Conservation (phyloP, 1,140 invertebrate species). For the Drosophila sulfurigaster region DNA sequence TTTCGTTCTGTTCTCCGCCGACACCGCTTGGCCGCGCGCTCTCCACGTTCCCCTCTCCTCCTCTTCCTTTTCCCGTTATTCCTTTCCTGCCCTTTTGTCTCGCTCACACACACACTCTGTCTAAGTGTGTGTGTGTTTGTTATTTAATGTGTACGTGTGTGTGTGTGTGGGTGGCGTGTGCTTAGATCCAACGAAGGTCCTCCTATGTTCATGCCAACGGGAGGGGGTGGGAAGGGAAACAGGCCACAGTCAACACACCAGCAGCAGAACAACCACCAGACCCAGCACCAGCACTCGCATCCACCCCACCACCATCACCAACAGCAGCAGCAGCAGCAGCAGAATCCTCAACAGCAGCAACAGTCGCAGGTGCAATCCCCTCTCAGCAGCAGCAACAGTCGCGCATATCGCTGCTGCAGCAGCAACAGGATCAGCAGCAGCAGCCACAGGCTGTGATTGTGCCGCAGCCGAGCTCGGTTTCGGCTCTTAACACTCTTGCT, state of each 20-base stretch:
- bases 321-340: constrained; percentile 41
- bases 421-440: constrained; percentile 36
- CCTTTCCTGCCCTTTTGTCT: constrained; percentile 8
- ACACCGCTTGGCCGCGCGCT: constrained; percentile 28
- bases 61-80: not conserved
- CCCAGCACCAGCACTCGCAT: constrained; percentile 62
- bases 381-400: constrained; percentile 23
- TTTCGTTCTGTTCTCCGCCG: constrained; percentile 57
- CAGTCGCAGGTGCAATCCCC: constrained; percentile 29
- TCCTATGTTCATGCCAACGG: constrained; percentile 83
- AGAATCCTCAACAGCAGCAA: constrained; percentile 32
- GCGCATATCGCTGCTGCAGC: constrained; percentile 28
- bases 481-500: constrained; percentile 36
- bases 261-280: constrained; percentile 63
- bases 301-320: constrained; percentile 63
- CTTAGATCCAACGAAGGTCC: constrained; percentile 80
- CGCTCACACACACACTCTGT: constrained; percentile 13
- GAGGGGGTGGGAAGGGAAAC: constrained; percentile 84
- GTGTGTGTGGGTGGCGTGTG: constrained; percentile 44
- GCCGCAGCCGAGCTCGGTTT: constrained; percentile 25
- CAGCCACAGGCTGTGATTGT: constrained; percentile 63
- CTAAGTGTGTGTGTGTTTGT: constrained; percentile 48
- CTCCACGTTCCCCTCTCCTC: constrained; percentile 13
- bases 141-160: constrained; percentile 37
- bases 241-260: constrained; percentile 78